A percentile compares a stretch with the other conserved stretches of the same genome.
These are phyloP conservation scores for Lasioglossum oenotherae DNA, from an alignment of 2,888 invertebrate species.

Conservation along the genomic window DNA sequence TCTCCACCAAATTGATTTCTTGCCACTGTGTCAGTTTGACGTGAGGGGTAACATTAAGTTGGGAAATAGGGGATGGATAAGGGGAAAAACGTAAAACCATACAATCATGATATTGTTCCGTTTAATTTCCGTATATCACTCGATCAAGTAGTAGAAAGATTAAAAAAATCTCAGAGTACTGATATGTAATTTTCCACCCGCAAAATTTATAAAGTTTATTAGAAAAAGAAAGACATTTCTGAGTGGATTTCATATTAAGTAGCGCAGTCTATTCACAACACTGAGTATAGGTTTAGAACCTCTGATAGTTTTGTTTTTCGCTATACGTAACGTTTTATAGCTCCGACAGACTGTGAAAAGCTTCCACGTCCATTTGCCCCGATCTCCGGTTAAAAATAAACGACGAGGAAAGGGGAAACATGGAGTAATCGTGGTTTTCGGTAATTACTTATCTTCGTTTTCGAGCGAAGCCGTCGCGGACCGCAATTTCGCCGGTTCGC, in stretches of 20 bases:
- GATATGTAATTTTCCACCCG: background rate
- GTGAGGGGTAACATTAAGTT: too few relatives aligned
- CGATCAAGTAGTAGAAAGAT: background rate
- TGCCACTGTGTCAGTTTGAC: too few relatives aligned
- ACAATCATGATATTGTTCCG: too few relatives aligned
- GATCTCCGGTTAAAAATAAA: background rate
- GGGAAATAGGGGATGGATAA: too few relatives aligned
- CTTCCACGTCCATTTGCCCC: background rate
- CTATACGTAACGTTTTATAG: background rate
- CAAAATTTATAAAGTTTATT: background rate
- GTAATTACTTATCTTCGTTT: conserved; percentile 44
- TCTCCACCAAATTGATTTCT: too few relatives aligned
- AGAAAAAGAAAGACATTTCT: background rate
- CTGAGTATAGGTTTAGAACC: background rate
- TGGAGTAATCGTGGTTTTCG: conserved; percentile 23
- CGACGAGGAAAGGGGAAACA: background rate
- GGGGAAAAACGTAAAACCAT: too few relatives aligned
- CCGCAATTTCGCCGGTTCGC: conserved; percentile 30
- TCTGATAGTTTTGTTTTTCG: background rate
- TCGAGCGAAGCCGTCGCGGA: conserved; percentile 9
- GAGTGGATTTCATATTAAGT: background rate
- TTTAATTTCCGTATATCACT: too few relatives aligned
- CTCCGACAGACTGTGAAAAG: background rate
- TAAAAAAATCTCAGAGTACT: background rate
- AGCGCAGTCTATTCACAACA: too few relatives aligned